Conservation (phyloP, 2,797 vertebrate genomes). For the Phrynocephalus guinanensis region DNA sequence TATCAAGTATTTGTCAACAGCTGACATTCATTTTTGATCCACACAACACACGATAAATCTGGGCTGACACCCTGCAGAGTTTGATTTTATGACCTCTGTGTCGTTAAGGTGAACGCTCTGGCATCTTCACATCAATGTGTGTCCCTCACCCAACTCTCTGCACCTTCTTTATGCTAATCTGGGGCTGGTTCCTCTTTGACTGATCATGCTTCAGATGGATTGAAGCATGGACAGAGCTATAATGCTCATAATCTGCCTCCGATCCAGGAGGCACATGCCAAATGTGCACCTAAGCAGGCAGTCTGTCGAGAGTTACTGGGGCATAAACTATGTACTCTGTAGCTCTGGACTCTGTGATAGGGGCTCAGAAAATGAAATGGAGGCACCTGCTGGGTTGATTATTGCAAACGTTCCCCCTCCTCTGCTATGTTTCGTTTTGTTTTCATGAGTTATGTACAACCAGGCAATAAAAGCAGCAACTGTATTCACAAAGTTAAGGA, state of each 20-base stretch:
- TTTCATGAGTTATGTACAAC: too few relatives aligned
- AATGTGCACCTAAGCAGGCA: neutral
- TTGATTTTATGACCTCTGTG: slow-evolving; percentile 29
- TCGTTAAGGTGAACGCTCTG: slow-evolving; percentile 8
- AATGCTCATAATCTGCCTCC: neutral
- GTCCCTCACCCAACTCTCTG: neutral
- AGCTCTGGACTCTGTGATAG: neutral
- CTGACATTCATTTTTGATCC: slow-evolving; percentile 63
- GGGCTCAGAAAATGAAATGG: too few relatives aligned
- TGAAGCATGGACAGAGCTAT: neutral
- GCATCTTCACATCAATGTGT: neutral
- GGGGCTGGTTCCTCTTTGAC: neutral
- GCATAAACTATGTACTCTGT: too few relatives aligned
- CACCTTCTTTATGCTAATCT: neutral
- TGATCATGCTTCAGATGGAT: slow-evolving; percentile 22
- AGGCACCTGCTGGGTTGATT: too few relatives aligned
- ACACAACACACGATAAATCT: slow-evolving; percentile 59
- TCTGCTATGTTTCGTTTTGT: too few relatives aligned
- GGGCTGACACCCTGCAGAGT: slow-evolving; percentile 46
- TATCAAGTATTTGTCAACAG: slow-evolving; percentile 58
- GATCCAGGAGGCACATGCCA: neutral
- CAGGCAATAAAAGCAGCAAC: too few relatives aligned
- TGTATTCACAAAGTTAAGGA: too few relatives aligned
- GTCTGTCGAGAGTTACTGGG: neutral
- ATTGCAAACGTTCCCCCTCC: too few relatives aligned